Percentiles rank a stretch among this genome's conserved stretches.
Evolutionary conservation across 2,888 invertebrate genomes (phyloP).

Genomic region (Lepidochitona cinerea): DNA sequence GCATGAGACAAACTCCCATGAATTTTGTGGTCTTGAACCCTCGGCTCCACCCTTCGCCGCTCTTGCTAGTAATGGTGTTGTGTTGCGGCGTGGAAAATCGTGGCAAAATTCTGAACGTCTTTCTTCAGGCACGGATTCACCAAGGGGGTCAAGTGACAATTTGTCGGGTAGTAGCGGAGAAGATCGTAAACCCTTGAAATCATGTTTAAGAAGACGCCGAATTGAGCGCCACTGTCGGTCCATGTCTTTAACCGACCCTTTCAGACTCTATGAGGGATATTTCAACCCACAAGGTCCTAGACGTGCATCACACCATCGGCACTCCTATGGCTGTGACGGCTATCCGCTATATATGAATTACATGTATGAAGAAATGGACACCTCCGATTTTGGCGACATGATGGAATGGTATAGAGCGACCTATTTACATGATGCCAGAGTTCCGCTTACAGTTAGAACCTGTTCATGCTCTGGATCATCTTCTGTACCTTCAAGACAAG

Average conservation of each 20-base stretch:
- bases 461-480: background rate
- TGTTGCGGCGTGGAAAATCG: background rate
- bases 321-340: conserved; percentile 62
- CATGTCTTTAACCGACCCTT: conserved; percentile 50
- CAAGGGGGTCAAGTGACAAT: background rate
- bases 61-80: background rate
- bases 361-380: background rate
- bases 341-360: background rate
- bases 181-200: conserved; percentile 56
- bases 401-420: background rate
- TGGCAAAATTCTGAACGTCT: background rate
- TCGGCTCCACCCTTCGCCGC: background rate
- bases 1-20: background rate
- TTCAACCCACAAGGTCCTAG: conserved; percentile 32
- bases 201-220: conserved; percentile 50
- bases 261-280: conserved; percentile 16
- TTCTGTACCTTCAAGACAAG: background rate
- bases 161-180: background rate
- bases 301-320: conserved; percentile 41
- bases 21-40: background rate
- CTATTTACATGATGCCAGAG: background rate
- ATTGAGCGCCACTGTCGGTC: conserved; percentile 40
- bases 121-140: background rate
- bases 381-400: background rate
- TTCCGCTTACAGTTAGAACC: background rate